phyloP scores from a whole-genome alignment of 1,140 invertebrate species.

The Bombus vancouverensis region DNA sequence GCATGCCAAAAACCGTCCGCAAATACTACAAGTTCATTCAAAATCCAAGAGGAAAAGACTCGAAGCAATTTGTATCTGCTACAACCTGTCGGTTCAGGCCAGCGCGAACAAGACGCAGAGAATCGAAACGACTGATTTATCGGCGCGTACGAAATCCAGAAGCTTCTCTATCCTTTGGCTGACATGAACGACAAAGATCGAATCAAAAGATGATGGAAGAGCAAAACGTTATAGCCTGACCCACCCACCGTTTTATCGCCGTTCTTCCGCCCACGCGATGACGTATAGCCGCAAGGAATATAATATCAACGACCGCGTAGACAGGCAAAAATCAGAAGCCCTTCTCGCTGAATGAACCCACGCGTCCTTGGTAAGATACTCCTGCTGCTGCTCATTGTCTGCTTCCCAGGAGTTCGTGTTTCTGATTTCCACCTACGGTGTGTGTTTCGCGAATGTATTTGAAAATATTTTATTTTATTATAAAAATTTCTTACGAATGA shows the following conservation, averaged over 20 bases:
- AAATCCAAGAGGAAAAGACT: neutral
- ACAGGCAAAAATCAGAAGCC: slow-evolving; percentile 41
- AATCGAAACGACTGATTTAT: neutral
- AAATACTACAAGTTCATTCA: neutral
- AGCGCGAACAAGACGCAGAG: neutral
- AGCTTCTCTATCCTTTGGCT: neutral
- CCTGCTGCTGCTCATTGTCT: neutral
- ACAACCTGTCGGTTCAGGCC: neutral
- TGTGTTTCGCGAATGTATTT: too few relatives aligned
- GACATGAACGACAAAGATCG: neutral
- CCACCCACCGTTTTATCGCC: slow-evolving; percentile 39
- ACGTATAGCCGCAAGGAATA: slow-evolving; percentile 1
- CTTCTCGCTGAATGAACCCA: slow-evolving; percentile 66
- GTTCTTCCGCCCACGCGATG: slow-evolving; percentile 30
- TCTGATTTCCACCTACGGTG: neutral
- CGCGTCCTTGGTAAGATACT: slow-evolving; percentile 39
- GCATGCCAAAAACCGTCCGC: neutral
- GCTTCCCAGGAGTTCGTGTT: neutral
- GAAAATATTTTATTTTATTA: too few relatives aligned
- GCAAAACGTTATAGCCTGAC: neutral
- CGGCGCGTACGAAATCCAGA: neutral
- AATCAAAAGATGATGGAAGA: neutral
- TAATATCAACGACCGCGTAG: slow-evolving; percentile 24
- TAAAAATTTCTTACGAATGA: too few relatives aligned
- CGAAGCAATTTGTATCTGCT: neutral